Base-by-base conservation (phyloP, 2,888 invertebrate genomes). In the Myathropa florea region DNA sequence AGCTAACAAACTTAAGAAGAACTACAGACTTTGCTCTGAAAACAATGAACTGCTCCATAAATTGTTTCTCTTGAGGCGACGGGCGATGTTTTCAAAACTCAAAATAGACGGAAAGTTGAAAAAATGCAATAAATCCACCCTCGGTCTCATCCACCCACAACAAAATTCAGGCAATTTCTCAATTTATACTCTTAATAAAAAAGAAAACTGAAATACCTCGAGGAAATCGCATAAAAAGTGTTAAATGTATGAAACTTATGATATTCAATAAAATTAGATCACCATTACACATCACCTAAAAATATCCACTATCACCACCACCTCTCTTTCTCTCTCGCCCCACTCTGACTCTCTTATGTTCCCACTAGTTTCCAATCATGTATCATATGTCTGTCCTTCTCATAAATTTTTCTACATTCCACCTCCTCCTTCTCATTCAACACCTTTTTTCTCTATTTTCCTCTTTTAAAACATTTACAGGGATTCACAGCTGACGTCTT, bases 251-350 rank as follows among this genome's bases (percentile, higher is more conserved):
- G 26, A 76, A 77, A 70, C 55, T 68, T 81, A 72, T 72, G 68
- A 80, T 73, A 61, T 67, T 82, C 68, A 77, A 67, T 60, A 67
- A 83, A 87, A 87, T 83, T 87, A 80, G 87, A 87, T 80, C 83
- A 87, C 65, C 80, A 80, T 76, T 87, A 68, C 60, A 83, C 83
- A 83, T 72, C 33, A 57, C 72, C 59, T 76, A 80, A 63, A 87
- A 87, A 87, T 83, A 87, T 57, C 24, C 24, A 23, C 63, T 68
- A 65, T 78, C 57, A 46, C 18, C 6, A 61, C 73, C 30, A 61
- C 36, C 14, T 12, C 23, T 63, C 36, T 36, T 33, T 64, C 46
- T 14, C 53, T 30, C 30, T 55, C 33, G n/a, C n/a, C n/a, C n/a
- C n/a, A n/a, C n/a, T n/a, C n/a, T n/a, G n/a, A n/a, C n/a, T n/a